phyloP scores from a whole-genome alignment of 2,113 vertebrate species.

The Sclerurus mexicanus region DNA sequence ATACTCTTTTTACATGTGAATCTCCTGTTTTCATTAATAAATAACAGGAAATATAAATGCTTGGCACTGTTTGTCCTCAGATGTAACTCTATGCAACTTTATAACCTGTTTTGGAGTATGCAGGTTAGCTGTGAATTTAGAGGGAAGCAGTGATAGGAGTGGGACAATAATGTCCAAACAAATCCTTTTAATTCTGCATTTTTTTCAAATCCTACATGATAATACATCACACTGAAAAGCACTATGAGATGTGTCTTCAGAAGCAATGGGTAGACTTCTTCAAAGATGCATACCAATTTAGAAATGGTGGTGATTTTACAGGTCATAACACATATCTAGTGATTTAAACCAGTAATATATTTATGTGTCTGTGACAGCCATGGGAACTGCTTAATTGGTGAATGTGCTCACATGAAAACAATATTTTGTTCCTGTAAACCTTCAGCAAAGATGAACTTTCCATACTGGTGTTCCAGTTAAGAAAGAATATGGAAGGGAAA shows the following conservation, averaged over 20 bases:
- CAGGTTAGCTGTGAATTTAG: background rate
- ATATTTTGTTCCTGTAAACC: background rate
- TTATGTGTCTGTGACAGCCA: background rate
- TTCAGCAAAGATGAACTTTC: background rate
- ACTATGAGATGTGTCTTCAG: background rate
- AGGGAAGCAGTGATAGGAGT: background rate
- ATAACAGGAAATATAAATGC: background rate
- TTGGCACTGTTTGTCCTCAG: background rate
- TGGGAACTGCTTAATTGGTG: background rate
- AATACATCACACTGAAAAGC: background rate
- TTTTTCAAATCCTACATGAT: background rate
- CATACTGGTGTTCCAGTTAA: background rate
- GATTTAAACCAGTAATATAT: background rate
- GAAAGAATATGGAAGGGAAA: background rate
- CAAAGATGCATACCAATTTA: background rate
- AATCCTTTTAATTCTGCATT: background rate
- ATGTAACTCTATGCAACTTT: background rate
- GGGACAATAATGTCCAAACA: background rate
- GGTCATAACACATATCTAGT: background rate
- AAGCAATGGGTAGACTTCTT: background rate
- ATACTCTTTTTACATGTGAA: background rate
- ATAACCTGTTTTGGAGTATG: background rate
- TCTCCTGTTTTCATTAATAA: background rate
- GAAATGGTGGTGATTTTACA: background rate
- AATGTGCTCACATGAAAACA: background rate